A percentile compares a stretch with the other conserved stretches of the same genome.
Conservation (phyloP, 2,797 vertebrate species). For the Rhinogobio ventralis region DNA sequence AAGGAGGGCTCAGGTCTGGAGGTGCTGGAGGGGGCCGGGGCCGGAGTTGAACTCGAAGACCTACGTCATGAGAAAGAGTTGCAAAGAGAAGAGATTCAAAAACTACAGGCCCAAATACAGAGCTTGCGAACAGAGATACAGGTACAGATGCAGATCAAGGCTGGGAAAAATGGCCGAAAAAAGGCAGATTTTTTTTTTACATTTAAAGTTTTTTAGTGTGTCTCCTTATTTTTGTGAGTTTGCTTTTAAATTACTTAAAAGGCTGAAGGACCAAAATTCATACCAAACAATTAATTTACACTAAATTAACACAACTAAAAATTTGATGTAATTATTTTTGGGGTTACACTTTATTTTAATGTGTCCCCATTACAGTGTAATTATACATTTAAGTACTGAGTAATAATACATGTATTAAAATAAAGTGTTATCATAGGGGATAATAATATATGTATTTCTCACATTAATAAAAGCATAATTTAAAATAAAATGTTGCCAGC, state of each 20-base stretch:
- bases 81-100: conserved; percentile 94
- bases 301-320: neutral
- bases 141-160: conserved; percentile 70
- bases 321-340: neutral
- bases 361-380: no score
- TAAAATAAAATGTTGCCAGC: neutral
- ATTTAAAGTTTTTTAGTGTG: neutral
- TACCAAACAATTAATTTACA: neutral
- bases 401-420: no score
- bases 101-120: conserved; percentile 88
- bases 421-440: no score
- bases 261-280: neutral
- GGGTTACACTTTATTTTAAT: no score
- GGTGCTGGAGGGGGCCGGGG: conserved; percentile 81
- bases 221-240: neutral
- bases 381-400: no score
- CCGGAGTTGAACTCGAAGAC: conserved; percentile 90
- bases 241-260: neutral
- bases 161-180: neutral
- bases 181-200: no score
- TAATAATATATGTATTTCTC: no score
- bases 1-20: conserved; percentile 97
- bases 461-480: neutral
- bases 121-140: conserved; percentile 90
- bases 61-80: conserved; percentile 92